Percentiles rank a stretch among this genome's conserved stretches.
phyloP scores from a whole-genome alignment of 2,113 vertebrate genomes.

The Tauraco erythrolophus region DNA sequence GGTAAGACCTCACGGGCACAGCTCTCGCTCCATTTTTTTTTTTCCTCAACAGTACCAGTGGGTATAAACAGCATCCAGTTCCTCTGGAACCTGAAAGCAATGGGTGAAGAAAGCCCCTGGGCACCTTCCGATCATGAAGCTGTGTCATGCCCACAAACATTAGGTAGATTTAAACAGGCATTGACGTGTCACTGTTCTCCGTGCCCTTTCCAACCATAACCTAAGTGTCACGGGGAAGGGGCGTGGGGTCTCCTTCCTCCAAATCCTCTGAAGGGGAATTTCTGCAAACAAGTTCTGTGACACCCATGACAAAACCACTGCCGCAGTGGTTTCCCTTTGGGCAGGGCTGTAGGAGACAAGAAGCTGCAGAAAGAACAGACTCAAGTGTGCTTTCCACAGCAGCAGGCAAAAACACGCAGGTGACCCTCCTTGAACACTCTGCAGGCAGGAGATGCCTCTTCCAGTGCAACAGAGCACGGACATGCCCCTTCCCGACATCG shows the following conservation, averaged over 20 bases:
- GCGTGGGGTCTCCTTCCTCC: not conserved
- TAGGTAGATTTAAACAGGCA: not conserved
- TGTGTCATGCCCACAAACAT: accelerated
- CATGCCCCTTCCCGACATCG: accelerated
- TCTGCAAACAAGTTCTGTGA: not conserved
- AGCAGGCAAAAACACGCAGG: not conserved
- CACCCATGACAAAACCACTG: not conserved
- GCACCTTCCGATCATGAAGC: not conserved
- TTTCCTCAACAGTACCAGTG: accelerated
- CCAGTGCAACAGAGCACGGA: accelerated
- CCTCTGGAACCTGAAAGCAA: not conserved
- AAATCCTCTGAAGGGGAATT: not conserved
- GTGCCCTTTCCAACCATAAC: not conserved
- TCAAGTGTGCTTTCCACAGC: not conserved
- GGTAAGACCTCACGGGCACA: not conserved
- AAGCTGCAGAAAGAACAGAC: not conserved
- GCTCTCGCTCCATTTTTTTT: not conserved
- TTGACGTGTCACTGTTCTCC: not conserved
- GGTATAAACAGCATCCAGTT: not conserved
- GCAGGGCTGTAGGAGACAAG: not conserved
- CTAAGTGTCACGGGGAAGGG: accelerated
- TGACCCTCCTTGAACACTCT: not conserved
- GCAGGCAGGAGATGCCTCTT: not conserved
- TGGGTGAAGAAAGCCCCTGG: not conserved
- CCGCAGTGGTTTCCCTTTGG: accelerated